Conservation (phyloP, 2,888 invertebrate genomes). For the Brachypterus glaber region DNA sequence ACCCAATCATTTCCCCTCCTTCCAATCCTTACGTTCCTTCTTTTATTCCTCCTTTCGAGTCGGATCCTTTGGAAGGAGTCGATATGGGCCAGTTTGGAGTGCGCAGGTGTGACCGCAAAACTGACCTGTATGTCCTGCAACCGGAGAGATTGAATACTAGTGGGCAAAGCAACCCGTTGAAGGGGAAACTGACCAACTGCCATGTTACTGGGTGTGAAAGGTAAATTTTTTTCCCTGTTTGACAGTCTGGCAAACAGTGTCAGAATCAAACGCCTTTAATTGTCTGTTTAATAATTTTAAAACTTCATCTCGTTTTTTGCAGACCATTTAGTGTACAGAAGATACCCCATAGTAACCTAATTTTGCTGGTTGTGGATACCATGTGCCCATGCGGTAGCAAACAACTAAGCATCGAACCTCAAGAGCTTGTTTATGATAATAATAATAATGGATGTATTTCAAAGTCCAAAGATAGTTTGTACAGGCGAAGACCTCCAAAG, state of each 20-base stretch:
- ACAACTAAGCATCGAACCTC: constrained; percentile 70
- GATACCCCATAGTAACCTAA: constrained; percentile 82
- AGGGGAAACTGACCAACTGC: constrained; percentile 82
- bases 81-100: constrained; percentile 46
- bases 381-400: constrained; percentile 82
- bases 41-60: constrained; percentile 36
- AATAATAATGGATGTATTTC: constrained; percentile 47
- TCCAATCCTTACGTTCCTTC: constrained; percentile 40
- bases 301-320: no score
- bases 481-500: constrained; percentile 63
- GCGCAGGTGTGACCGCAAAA: constrained; percentile 77
- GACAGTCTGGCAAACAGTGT: no score
- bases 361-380: constrained; percentile 80
- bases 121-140: constrained; percentile 77
- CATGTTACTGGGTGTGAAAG: constrained; percentile 81
- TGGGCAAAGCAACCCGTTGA: constrained; percentile 71
- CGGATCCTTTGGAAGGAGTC: constrained; percentile 38
- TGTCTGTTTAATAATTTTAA: no score
- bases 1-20: constrained; percentile 36
- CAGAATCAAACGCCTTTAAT: no score
- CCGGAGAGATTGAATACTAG: constrained; percentile 69
- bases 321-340: constrained; percentile 89
- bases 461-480: constrained; percentile 55
- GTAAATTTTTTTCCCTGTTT: no score
- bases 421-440: constrained; percentile 53